Evolutionary conservation across 1,140 invertebrate genomes (phyloP), one percentile per base, ranked within the genome.

Genomic region (Microplitis mediator): DNA sequence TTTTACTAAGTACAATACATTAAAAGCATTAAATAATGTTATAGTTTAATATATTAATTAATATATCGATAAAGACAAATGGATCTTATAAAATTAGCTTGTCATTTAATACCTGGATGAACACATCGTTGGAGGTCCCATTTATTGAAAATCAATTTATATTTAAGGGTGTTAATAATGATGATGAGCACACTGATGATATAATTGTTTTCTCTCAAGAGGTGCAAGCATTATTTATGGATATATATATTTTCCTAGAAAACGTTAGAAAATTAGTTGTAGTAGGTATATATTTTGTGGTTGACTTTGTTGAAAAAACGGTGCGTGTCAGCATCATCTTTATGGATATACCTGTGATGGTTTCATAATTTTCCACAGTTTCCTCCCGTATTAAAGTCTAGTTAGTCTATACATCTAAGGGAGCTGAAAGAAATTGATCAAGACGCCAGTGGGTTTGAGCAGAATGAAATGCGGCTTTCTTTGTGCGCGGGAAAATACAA

Each of bases 381-480:
- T 73, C 74, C 75, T 69, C 58, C 39, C 71, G 75, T 77, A 80
- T 81, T 79, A 81, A 82, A 80, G 79, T 83, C 81, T 83, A 80
- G 81, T 82, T 82, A 81, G 78, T 72, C 65, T 11, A 45, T 45
- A 11, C 3, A 45, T 11, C 39, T 45, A 45, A 3, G 39, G 0
- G 14, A 50, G 23, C 5, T 8, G 56, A 31, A 54, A 71, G 31
- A 54, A 63, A 63, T 39, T 71, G 32, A 71, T 71, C 14, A 64
- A 64, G 61, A 62, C 39, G 31, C 36, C 11, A 9, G 11, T 9
- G 14, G 63, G 63, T 65, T 35, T 52, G 14, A 45, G 58, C 6
- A 58, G 23, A 58, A 16, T 11, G 4, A 58, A 58, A 23, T 39
- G 60, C 60, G 60, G 63, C 16, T 65, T 65, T 11, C 36, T 65